Conservation (phyloP, 2,888 invertebrate genomes). For the Drosophila paramelanica region DNA sequence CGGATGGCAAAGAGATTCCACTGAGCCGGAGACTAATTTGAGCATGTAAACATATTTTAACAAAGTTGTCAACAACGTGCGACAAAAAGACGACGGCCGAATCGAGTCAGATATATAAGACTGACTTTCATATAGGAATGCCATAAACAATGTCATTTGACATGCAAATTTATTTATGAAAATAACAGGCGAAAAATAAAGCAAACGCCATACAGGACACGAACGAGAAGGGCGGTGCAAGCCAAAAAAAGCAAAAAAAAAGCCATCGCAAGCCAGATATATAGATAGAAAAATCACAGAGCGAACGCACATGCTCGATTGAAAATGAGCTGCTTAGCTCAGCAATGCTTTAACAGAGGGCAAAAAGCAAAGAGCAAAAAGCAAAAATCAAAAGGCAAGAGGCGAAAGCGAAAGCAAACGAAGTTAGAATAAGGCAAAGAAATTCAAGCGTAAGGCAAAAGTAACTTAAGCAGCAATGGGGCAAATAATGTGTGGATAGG, state of each 20-base stretch:
- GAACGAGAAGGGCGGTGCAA: neutral
- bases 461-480: conserved; percentile 73
- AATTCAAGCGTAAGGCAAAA: conserved; percentile 74
- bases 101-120: conserved; percentile 33
- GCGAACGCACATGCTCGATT: conserved; percentile 63
- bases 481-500: conserved; percentile 67
- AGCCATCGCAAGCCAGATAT: conserved; percentile 24
- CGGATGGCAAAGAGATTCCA: conserved; percentile 27
- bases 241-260: conserved; percentile 12
- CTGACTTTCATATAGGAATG: conserved; percentile 74
- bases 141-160: conserved; percentile 81
- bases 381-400: conserved; percentile 23
- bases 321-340: conserved; percentile 80
- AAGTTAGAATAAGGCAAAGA: conserved; percentile 47
- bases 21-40: conserved; percentile 66
- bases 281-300: conserved; percentile 67
- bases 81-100: conserved; percentile 63
- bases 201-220: conserved; percentile 29
- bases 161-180: conserved; percentile 81
- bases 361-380: conserved; percentile 28
- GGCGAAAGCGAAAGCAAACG: conserved; percentile 14
- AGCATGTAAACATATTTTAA: conserved; percentile 81
- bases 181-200: conserved; percentile 67
- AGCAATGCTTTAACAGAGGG: conserved; percentile 49
- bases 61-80: conserved; percentile 79